Conservation (phyloP, 2,113 vertebrate species). For the Pogona vitticeps region DNA sequence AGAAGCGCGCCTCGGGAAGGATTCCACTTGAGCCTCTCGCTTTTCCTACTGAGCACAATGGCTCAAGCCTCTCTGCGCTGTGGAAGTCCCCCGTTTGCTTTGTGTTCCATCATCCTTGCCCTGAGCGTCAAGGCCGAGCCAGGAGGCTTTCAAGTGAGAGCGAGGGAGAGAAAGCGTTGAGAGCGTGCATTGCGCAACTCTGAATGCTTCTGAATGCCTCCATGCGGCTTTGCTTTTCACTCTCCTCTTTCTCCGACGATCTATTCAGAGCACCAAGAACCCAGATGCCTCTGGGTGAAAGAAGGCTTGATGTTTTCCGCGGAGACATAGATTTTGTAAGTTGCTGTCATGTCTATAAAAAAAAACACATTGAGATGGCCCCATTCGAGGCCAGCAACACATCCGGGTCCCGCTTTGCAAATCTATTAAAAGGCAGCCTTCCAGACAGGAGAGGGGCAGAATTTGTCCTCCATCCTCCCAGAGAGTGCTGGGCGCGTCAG, state of each 20-base stretch:
- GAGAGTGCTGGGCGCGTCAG: no score
- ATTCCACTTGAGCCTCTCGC: neutral
- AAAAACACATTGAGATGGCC: no score
- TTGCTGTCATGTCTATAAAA: neutral
- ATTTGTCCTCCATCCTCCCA: no score
- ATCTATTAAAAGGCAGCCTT: no score
- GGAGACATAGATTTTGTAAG: neutral
- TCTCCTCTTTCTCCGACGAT: constrained; percentile 53
- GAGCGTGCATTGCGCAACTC: neutral
- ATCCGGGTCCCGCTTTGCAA: no score
- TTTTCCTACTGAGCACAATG: neutral
- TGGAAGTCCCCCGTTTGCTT: neutral
- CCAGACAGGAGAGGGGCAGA: no score
- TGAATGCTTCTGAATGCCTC: neutral
- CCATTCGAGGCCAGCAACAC: no score
- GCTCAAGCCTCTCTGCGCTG: neutral
- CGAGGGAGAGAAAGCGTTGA: no score
- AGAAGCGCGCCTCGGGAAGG: no score
- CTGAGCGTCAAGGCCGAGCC: neutral
- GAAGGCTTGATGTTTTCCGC: neutral
- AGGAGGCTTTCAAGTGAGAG: neutral
- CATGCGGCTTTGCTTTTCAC: neutral
- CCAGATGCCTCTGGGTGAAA: constrained; percentile 72
- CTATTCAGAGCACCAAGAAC: constrained; percentile 76
- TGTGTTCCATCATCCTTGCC: neutral